Conservation (phyloP, 1,140 invertebrate genomes). For the Lanistes nyassanus region DNA sequence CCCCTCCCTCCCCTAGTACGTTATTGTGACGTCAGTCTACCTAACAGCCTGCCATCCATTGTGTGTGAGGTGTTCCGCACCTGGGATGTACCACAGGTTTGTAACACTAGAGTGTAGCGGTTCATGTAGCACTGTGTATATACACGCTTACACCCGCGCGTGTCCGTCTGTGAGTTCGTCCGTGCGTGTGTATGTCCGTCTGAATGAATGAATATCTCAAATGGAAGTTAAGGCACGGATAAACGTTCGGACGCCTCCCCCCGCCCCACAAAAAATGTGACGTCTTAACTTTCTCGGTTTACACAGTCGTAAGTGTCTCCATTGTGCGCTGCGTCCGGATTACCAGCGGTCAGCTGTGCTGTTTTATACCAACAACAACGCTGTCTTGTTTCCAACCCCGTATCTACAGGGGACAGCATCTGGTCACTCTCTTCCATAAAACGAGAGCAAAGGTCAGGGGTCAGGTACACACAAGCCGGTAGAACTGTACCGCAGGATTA, state of each 20-base stretch:
- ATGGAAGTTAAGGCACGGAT: not conserved
- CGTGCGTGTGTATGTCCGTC: slow-evolving; percentile 1
- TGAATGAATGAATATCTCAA: not conserved
- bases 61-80: not conserved
- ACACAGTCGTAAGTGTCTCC: not conserved
- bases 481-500: too few species aligned
- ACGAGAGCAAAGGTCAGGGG: too few species aligned
- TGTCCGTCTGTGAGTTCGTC: slow-evolving; percentile 7
- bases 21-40: not conserved
- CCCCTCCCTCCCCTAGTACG: not conserved
- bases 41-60: not conserved
- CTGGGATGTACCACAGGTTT: not conserved
- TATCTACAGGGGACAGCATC: not conserved
- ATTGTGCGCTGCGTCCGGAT: too few species aligned
- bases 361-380: too few species aligned
- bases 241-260: not conserved
- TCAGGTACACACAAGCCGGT: too few species aligned
- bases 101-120: not conserved
- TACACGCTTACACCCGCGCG: not conserved
- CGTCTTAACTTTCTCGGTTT: not conserved
- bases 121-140: not conserved
- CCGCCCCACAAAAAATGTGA: not conserved
- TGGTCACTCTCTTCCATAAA: not conserved
- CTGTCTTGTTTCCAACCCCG: not conserved
- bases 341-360: too few species aligned